Conservation (phyloP, 2,113 vertebrate genomes). For the Gobiocypris rarus region DNA sequence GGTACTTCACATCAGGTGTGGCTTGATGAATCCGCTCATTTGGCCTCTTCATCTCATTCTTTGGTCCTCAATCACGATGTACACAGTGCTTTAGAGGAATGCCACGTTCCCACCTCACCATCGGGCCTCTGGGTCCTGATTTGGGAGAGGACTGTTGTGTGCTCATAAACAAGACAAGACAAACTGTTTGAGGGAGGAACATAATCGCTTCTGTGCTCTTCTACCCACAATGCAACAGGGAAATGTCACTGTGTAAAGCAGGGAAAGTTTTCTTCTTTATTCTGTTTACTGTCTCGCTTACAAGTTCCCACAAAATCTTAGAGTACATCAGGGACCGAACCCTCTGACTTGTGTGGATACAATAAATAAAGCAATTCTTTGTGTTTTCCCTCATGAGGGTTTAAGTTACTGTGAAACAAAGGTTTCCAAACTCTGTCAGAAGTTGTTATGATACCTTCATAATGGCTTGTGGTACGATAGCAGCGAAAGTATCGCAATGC, state of each 20-base stretch:
- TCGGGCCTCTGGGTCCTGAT: constrained; percentile 11
- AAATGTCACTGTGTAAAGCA: constrained; percentile 53
- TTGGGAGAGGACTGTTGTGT: constrained; percentile 31
- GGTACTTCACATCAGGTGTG: not conserved
- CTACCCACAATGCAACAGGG: constrained; percentile 41
- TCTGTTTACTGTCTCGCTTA: not conserved
- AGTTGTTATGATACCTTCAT: not conserved
- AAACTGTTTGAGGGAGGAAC: constrained; percentile 22
- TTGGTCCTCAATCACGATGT: not conserved
- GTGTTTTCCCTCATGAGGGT: constrained; percentile 14
- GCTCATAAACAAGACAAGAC: constrained; percentile 43
- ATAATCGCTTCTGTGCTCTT: constrained; percentile 23
- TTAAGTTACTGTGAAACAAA: constrained; percentile 23
- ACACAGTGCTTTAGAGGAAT: constrained; percentile 6
- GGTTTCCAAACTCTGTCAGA: not conserved
- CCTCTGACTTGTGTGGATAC: not conserved
- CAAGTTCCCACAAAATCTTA: constrained; percentile 10
- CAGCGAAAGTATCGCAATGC: not conserved
- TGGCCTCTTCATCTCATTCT: not conserved
- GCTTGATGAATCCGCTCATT: constrained; percentile 6
- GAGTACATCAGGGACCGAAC: not conserved
- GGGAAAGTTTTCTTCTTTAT: constrained; percentile 2
- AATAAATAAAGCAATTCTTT: constrained; percentile 35
- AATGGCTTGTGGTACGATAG: not conserved
- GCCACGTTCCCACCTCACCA: not conserved